A percentile compares a stretch with the other conserved stretches of the same genome.
These are phyloP conservation scores for Drosophila barbarae DNA, from an alignment of 2,888 invertebrate species.

Conservation along the genomic window DNA sequence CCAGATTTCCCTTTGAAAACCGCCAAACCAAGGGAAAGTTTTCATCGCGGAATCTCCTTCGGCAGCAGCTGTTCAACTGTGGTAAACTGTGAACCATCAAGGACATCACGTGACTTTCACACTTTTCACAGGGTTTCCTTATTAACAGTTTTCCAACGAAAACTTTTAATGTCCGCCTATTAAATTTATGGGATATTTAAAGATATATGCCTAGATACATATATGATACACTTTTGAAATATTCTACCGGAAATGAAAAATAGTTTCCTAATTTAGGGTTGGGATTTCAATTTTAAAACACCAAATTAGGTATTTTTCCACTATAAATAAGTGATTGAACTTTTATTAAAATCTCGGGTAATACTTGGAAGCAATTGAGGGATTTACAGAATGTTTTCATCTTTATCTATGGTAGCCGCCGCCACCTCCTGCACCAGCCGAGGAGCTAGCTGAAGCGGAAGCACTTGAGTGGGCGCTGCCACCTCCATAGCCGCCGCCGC, in stretches of 20 bases:
- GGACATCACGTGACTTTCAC: conserved; percentile 45
- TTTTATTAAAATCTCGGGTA: conserved; percentile 25
- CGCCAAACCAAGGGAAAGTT: conserved; percentile 6
- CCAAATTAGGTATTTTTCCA: neutral
- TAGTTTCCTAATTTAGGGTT: no score
- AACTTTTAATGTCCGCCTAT: conserved; percentile 31
- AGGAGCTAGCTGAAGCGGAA: conserved; percentile 44
- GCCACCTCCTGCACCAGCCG: conserved; percentile 45
- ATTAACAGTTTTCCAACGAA: conserved; percentile 14
- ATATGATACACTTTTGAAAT: neutral
- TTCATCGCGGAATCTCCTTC: conserved; percentile 5
- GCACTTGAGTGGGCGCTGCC: conserved; percentile 45
- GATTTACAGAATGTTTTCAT: neutral
- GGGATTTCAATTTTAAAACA: neutral
- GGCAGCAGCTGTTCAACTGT: conserved; percentile 19
- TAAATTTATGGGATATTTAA: neutral
- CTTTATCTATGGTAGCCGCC: conserved; percentile 37
- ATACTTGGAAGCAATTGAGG: conserved; percentile 20
- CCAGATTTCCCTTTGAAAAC: conserved; percentile 20
- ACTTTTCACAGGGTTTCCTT: conserved; percentile 21
- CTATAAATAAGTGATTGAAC: neutral
- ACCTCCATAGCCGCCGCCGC: conserved; percentile 37
- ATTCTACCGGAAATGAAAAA: neutral
- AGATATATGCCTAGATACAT: neutral
- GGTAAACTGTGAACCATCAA: conserved; percentile 19